Base-by-base conservation (phyloP, 2,888 invertebrate genomes). In the Drosophila colorata region DNA sequence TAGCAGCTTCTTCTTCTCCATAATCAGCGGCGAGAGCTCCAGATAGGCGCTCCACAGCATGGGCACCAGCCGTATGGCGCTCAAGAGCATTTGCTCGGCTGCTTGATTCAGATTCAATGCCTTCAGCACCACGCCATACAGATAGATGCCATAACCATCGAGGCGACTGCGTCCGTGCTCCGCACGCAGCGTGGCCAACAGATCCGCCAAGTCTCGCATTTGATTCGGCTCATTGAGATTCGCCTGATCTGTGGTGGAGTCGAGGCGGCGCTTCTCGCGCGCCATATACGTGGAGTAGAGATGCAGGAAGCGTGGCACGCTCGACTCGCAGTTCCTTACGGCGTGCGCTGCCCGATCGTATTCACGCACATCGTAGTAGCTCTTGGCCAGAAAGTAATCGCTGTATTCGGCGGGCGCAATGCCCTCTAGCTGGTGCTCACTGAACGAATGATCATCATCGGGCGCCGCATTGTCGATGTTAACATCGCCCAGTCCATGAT, bases 21-120 rank as follows among this genome's bases (percentile, higher is more conserved):
- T 95, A 56, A 99, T 95, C 1, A 99, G 93, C 8, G 96, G 95
- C 0, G 98, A 96, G 13, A 99, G 93, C 91, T 99, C 98, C 35
- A 97, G 93, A 97, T 99, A 99, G 0, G 98, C 96, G 41, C 97
- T 96, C 99, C 99, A 99, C 67, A 98, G 94, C 87, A 97, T 95
- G 0, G 98, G 98, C 57, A 96, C 95, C 41, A 94, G 93, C 64
- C 95, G 94, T 11, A 98, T 94, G 0, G 98, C 95, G 86, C 97
- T 95, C 18, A 96, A 94, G 41, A 99, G 93, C 48, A 96, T 94
- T 75, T 96, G 95, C 23, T 95, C 94, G 0, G 99, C 98, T 82
- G 96, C 95, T 69, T 94, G 94, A 49, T 95, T 93, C 13, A 98
- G 93, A 88, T 98, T 97, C 56, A 98, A 92, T 89, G 97, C 97